These are phyloP conservation scores for Vespertilio murinus DNA, from an alignment of 2,797 vertebrate species.

Conservation along the genomic window DNA sequence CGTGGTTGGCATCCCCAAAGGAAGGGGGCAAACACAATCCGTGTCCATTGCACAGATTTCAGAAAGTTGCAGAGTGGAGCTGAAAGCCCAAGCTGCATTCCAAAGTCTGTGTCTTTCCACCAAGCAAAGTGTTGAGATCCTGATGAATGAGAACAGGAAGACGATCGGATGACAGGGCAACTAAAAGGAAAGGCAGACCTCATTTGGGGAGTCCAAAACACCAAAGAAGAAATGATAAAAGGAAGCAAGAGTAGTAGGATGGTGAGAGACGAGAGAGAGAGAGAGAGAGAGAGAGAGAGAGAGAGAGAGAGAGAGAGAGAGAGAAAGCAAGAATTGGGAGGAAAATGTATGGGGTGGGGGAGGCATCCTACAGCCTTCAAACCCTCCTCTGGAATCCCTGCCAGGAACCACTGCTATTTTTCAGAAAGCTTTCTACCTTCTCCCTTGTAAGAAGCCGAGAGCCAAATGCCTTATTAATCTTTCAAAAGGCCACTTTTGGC, in stretches of 20 bases:
- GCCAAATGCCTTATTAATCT: conserved; percentile 72
- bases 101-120: background rate
- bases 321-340: conserved; percentile 10
- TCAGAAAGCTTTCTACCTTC: conserved; percentile 71
- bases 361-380: conserved; percentile 12
- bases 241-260: conserved; percentile 25
- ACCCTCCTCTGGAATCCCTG: background rate
- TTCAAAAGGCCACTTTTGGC: conserved; percentile 68
- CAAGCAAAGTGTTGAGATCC: rapidly evolving
- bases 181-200: conserved; percentile 40
- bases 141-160: background rate
- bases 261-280: background rate
- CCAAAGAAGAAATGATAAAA: conserved; percentile 45
- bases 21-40: background rate
- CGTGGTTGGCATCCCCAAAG: background rate
- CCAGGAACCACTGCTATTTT: conserved; percentile 62
- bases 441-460: conserved; percentile 66
- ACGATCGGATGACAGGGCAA: background rate
- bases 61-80: background rate
- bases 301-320: too few species aligned
- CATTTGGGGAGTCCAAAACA: background rate
- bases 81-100: background rate
- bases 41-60: background rate
- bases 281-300: too few species aligned
- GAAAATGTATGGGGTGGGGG: background rate